Conservation (phyloP, 92 coral and sea anemone genomes). For the Meandrina meandrites region DNA sequence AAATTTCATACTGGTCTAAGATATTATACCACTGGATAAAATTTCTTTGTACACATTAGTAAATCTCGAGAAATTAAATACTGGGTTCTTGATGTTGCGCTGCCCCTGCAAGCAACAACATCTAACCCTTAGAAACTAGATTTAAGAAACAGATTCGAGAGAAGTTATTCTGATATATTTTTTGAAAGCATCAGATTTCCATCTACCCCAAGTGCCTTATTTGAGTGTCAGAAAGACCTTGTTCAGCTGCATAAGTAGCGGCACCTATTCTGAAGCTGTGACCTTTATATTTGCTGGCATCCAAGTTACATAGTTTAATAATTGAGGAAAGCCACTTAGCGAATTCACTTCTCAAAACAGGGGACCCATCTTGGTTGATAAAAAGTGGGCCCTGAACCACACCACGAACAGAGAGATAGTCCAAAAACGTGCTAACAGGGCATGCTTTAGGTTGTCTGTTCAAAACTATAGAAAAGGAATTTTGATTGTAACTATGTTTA, state of each 20-base stretch:
- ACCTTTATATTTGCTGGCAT: conserved; percentile 40
- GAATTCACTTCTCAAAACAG: conserved; percentile 12
- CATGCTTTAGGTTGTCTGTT: conserved; percentile 20
- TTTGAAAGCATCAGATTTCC: conserved; percentile 7
- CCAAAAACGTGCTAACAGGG: conserved; percentile 37
- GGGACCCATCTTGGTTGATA: too few species aligned
- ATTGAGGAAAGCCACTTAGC: conserved; percentile 6
- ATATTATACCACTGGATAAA: too few species aligned
- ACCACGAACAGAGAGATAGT: conserved; percentile 14
- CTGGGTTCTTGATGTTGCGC: too few species aligned
- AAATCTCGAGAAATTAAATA: too few species aligned
- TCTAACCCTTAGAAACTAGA: neutral
- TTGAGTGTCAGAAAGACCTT: conserved; percentile 49
- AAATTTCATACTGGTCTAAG: too few species aligned
- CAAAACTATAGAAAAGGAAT: conserved; percentile 23
- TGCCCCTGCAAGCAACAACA: conserved; percentile 7
- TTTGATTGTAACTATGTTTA: conserved; percentile 46
- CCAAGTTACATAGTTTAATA: conserved; percentile 33
- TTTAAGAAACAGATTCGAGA: neutral
- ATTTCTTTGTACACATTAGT: too few species aligned
- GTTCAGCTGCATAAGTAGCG: too few species aligned
- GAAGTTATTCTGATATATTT: conserved; percentile 17
- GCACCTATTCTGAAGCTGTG: conserved; percentile 66
- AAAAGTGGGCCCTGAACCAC: conserved; percentile 25
- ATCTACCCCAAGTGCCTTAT: conserved; percentile 13